phyloP scores from a whole-genome alignment of 2,797 vertebrate species.

The Trematomus bernacchii region DNA sequence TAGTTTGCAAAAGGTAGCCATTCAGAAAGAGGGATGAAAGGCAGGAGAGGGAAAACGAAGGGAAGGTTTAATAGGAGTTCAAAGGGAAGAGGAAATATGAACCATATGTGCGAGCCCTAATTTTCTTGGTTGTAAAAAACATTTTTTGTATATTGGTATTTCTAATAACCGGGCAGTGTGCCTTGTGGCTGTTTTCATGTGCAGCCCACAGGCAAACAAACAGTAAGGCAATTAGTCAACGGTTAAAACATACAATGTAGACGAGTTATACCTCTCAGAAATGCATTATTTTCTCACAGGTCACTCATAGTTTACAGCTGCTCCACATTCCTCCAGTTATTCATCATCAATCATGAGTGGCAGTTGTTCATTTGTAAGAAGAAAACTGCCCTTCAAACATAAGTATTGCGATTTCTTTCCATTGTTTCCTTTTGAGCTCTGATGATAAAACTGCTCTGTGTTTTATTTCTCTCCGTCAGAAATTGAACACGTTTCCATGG shows the following conservation, averaged over 20 bases:
- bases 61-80: conserved; percentile 66
- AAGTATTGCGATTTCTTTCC: conserved; percentile 19
- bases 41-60: conserved; percentile 33
- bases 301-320: conserved; percentile 49
- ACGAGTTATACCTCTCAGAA: conserved; percentile 25
- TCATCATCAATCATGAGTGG: conserved; percentile 41
- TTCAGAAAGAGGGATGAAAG: conserved; percentile 46
- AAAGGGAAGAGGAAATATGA: conserved; percentile 78
- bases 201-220: conserved; percentile 60
- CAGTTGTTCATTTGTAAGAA: conserved; percentile 37
- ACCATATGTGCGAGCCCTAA: conserved; percentile 73
- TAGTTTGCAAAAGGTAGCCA: conserved; percentile 50
- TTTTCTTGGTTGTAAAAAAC: conserved; percentile 66
- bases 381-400: conserved; percentile 15
- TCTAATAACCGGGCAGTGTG: conserved; percentile 67
- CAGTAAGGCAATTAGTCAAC: conserved; percentile 59
- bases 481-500: conserved; percentile 81
- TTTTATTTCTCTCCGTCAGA: conserved; percentile 74
- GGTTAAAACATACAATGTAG: conserved; percentile 52
- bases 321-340: conserved; percentile 33
- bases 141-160: conserved; percentile 77
- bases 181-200: conserved; percentile 61
- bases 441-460: conserved; percentile 66
- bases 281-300: conserved; percentile 54
- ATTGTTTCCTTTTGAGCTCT: conserved; percentile 56